Evolutionary conservation across 2,113 vertebrate genomes (phyloP), one percentile per base, ranked within the genome.

Genomic region (Speoplatyrhinus poulsoni): DNA sequence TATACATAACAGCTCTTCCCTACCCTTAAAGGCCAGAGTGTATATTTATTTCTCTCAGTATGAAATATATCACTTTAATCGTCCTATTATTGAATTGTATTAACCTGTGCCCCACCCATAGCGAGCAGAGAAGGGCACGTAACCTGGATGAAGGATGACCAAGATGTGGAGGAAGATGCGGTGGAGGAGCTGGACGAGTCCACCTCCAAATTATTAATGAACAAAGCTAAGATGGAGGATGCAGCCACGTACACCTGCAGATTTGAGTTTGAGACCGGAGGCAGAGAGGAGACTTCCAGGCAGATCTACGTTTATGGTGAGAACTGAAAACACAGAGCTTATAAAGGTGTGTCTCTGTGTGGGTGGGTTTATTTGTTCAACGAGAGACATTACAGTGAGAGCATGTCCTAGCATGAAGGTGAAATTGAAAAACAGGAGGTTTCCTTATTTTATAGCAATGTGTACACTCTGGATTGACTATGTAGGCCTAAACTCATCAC

Each of bases 241-340:
- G 32, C 49, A 0, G 93, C 90, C 48, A 69, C 0, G 0, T 94
- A 94, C n/a, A 87, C 13, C 19, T 93, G 93, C 26, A 0, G 0
- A 0, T 86, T 82, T 62, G 79, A 83, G 0, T 90, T 60, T 49
- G 85, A 91, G 0, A 67, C 0, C 0, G 75, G 65, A 19, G 12
- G 49, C 4, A 0, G 0, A 0, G 75, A 80, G 1, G 0, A 76
- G 0, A 0, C 0, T 2, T 0, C 19, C 0, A 12, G 0, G 4
- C 5, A 49, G 56, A 11, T 93, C 6, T 87, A 60, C 73, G 68
- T 93, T 70, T 85, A 91, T 63, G 77, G 93, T 93, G 80, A 46
- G 90, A 72, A 67, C 1, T 12, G 32, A 46, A 33, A n/a, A 12
- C 50, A 46, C 32, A 19, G 2, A 12, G n/a, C 47, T 67, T 2